Evolutionary conservation across 1,140 invertebrate species (phyloP), one percentile per base, ranked within the genome.

Genomic region (Steinernema feltiae): DNA sequence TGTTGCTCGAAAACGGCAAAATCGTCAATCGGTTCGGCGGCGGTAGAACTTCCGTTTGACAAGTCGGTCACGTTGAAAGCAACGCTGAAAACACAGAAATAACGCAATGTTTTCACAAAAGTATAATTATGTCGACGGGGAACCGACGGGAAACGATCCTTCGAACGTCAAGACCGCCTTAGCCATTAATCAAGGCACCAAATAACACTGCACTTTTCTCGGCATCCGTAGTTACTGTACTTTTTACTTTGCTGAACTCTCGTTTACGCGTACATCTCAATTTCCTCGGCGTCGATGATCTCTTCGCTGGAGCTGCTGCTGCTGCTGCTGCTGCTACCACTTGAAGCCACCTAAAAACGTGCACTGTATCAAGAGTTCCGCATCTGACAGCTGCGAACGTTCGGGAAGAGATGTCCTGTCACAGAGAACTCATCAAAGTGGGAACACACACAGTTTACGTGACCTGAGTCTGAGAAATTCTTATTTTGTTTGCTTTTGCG

Each of bases 181-280:
- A 27, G 53, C 24, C 7, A 63, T 63, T 63, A 63, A 63, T 63
- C 53, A 63, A 63, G 7, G 2, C 53, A 21, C 18, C 18, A n/a
- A 63, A 63, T 63, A 63, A 63, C 53, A 27, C 7, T 63, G 53
- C 53, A 63, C 53, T 63, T 41, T 7, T 41, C 35, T n/a, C 35
- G 18, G 35, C 35, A 7, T 7, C 15, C 53, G 24, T 3, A 63
- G 15, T n/a, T 17, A 63, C 53, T 63, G 53, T 63, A 63, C 53
- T 63, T 63, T n/a, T n/a, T n/a, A n/a, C n/a, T n/a, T 63, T 3
- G 15, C 53, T 27, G 53, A 27, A 63, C 53, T 63, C 53, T 41
- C 35, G 35, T 18, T n/a, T n/a, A n/a, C 35, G 18, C 35, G 7
- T 41, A 63, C 53, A 63, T 63, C 24, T 63, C 53, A 21, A 63